These are phyloP conservation scores for Uropetala carovei DNA, from an alignment of 2,888 invertebrate species.

Conservation along the genomic window DNA sequence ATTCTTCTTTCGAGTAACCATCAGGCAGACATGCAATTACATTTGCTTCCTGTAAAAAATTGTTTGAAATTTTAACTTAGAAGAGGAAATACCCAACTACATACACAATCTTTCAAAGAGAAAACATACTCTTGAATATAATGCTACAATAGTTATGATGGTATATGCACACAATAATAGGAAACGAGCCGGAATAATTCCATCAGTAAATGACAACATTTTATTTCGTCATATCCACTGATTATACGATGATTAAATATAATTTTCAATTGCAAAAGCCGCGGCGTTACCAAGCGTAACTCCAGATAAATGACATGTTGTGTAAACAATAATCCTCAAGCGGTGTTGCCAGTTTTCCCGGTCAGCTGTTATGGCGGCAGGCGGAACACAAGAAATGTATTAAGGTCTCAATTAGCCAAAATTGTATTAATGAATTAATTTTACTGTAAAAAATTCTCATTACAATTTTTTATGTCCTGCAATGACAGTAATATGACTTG, in stretches of 20 bases:
- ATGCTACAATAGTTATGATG: slow-evolving; percentile 81
- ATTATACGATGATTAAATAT: not conserved
- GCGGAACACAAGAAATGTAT: too few relatives aligned
- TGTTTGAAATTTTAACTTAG: not conserved
- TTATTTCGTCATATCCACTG: not conserved
- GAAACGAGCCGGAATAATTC: slow-evolving; percentile 83
- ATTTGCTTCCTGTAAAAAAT: slow-evolving; percentile 74
- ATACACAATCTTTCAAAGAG: slow-evolving; percentile 69
- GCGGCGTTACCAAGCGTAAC: not conserved
- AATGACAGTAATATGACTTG: too few relatives aligned
- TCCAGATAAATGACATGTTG: not conserved
- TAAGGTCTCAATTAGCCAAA: too few relatives aligned
- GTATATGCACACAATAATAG: slow-evolving; percentile 84
- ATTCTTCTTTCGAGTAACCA: slow-evolving; percentile 73
- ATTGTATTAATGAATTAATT: too few relatives aligned
- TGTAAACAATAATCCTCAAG: not conserved
- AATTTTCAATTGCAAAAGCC: not conserved
- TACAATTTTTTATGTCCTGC: too few relatives aligned
- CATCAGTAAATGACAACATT: slow-evolving; percentile 69
- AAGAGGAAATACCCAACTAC: not conserved
- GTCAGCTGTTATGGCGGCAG: too few relatives aligned
- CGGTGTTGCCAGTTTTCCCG: not conserved
- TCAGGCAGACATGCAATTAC: slow-evolving; percentile 76
- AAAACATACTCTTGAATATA: slow-evolving; percentile 82
- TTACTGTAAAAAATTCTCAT: too few relatives aligned